Conservation (phyloP, 2,888 invertebrate species). For the Scelioninae gen. 1 region DNA sequence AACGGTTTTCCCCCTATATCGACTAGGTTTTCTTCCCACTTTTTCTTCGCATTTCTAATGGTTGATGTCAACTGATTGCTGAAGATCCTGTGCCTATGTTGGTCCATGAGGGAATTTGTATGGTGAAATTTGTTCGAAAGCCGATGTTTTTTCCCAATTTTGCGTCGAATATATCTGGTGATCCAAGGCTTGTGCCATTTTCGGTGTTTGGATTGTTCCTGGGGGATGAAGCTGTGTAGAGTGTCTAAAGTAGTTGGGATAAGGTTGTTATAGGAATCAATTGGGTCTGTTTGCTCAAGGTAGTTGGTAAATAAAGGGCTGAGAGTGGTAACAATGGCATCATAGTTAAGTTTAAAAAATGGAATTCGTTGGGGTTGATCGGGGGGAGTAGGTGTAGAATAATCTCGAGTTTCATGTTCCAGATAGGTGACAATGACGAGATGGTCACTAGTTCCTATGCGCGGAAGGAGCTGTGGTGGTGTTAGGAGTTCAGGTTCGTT, state of each 20-base stretch:
- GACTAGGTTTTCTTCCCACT: neutral
- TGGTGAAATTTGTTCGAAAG: neutral
- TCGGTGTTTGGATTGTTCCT: neutral
- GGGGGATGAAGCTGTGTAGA: neutral
- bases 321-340: neutral
- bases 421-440: conserved; percentile 10
- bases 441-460: conserved; percentile 19
- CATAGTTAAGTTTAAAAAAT: conserved; percentile 2
- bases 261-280: neutral
- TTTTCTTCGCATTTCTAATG: neutral
- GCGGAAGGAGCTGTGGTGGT: neutral
- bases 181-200: neutral
- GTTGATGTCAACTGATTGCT: neutral
- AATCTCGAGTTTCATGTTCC: neutral
- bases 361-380: neutral
- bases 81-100: neutral
- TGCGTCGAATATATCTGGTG: neutral
- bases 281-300: neutral
- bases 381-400: neutral
- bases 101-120: neutral
- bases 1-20: neutral
- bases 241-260: neutral
- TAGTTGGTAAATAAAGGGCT: neutral
- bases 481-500: neutral
- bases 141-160: neutral